These are phyloP conservation scores for Pollimyrus isidori DNA, from an alignment of 2,113 vertebrate species.

Conservation along the genomic window DNA sequence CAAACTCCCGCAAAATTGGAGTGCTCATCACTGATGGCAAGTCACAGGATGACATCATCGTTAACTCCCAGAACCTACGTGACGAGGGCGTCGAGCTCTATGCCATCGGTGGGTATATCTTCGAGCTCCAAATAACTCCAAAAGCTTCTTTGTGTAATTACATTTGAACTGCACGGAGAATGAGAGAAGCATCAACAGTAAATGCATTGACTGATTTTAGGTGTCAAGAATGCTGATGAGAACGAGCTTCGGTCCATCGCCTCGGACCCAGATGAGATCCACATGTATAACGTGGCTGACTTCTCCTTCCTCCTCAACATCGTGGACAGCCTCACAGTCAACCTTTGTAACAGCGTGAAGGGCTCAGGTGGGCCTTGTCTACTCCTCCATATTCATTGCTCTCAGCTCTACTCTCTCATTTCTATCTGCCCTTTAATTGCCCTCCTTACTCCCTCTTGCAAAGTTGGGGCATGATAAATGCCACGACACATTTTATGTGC, in stretches of 20 bases:
- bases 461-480: neutral
- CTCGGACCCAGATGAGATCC: conserved; percentile 79
- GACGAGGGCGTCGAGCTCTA: conserved; percentile 80
- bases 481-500: neutral
- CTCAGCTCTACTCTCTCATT: neutral
- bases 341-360: conserved; percentile 95
- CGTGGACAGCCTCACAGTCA: conserved; percentile 76
- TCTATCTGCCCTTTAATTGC: neutral
- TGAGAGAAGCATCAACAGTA: neutral
- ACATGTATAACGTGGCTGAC: conserved; percentile 91
- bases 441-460: neutral
- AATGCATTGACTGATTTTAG: conserved; percentile 46
- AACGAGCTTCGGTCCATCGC: conserved; percentile 87
- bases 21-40: conserved; percentile 95
- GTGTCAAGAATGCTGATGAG: conserved; percentile 97
- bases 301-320: conserved; percentile 83
- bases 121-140: neutral
- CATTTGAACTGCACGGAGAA: neutral
- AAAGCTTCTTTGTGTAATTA: neutral
- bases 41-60: conserved; percentile 85
- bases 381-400: neutral
- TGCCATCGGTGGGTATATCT: conserved; percentile 72
- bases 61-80: conserved; percentile 75
- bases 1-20: conserved; percentile 82
- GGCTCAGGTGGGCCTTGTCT: conserved; percentile 69